Base-by-base conservation (phyloP, 1,140 invertebrate species). In the Argopecten irradians region DNA sequence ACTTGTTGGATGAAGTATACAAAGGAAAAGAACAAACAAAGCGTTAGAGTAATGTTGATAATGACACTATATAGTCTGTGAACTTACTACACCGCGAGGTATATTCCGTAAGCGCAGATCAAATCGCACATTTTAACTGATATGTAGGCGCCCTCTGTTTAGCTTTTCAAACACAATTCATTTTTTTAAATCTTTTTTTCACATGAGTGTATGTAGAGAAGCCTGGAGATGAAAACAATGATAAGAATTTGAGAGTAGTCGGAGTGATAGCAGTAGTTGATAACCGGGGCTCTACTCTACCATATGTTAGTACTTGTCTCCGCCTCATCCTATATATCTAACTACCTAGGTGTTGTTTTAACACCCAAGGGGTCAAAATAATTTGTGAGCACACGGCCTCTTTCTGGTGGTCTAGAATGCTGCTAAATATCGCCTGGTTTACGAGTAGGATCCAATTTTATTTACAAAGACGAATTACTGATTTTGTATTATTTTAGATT, bases 401-500 rank as follows among this genome's bases (percentile, higher is more conserved):
- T 71, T 28, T 28, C 55, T 71, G 55, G 55, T 71, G 55, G 55
- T 71, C 55, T 71, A 28, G 28, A 71, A 71, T 71, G 28, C 55
- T 71, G 55, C 55, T 71, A 71, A 71, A 71, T 71, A 71, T 71
- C 55, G 55, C n/a, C 5, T n/a, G 55, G 55, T 71, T n/a, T 71
- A 71, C 55, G 1, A 71, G 28, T 5, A 71, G 55, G 55, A 71
- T 71, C 55, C 55, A 11, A 71, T 71, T 71, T 71, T 71, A 71
- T 71, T 71, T 71, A 71, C 55, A 71, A 71, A 71, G 55, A 71
- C 22, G 55, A 71, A 71, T 71, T 71, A 71, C 55, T 28, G 55
- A 71, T 71, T 71, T 71, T 71, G 16, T 71, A 71, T 71, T 71
- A 71, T 71, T 71, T 71, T 71, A 71, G 55, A 71, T 71, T 71